Percentiles rank a stretch among this genome's conserved stretches.
phyloP scores from a whole-genome alignment of 1,140 invertebrate genomes.

The Conus betulinus region DNA sequence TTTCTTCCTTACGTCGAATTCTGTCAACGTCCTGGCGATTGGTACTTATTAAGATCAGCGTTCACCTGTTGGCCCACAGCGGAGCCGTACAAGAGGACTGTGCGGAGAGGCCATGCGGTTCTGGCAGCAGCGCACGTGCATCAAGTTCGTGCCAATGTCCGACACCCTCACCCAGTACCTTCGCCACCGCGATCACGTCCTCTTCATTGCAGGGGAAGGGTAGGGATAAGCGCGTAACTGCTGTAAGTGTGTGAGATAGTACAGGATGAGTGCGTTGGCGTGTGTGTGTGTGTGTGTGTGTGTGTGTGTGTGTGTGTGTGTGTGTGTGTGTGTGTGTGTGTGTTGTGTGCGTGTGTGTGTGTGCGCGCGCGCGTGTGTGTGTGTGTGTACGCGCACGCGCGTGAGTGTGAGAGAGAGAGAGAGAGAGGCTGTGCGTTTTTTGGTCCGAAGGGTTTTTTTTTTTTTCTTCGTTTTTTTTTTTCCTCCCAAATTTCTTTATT shows the following conservation, averaged over 20 bases:
- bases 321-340: too few species aligned
- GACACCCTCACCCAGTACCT: not conserved
- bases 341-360: not conserved
- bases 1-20: too few species aligned
- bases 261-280: too few species aligned
- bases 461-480: not conserved
- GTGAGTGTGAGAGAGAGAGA: not conserved
- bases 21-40: too few species aligned
- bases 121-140: slow-evolving; percentile 14
- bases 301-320: too few species aligned
- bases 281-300: too few species aligned
- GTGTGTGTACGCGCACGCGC: not conserved
- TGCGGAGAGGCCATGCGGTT: slow-evolving; percentile 12
- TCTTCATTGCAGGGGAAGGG: slow-evolving; percentile 5
- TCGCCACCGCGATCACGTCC: not conserved
- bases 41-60: too few species aligned
- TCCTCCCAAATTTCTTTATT: too few species aligned
- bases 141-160: slow-evolving; percentile 7
- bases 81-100: not conserved
- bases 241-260: too few species aligned
- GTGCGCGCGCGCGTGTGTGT: not conserved
- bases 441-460: not conserved
- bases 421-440: not conserved
- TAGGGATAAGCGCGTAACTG: not conserved
- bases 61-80: not conserved